phyloP scores from a whole-genome alignment of 2,888 invertebrate species.

The Acronicta leporina region DNA sequence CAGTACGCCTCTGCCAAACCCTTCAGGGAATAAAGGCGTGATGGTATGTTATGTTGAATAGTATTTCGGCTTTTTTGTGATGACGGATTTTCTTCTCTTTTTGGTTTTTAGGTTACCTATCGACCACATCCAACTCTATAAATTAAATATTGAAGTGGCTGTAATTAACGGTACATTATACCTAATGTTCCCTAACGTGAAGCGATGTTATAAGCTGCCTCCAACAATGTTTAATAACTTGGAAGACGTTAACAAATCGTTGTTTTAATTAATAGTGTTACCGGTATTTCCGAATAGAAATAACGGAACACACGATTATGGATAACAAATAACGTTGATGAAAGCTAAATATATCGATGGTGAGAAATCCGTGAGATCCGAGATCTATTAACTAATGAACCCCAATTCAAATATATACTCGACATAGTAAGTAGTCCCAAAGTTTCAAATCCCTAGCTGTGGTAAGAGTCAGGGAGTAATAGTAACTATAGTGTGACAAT shows the following conservation, averaged over 20 bases:
- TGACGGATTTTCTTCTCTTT: too few species aligned
- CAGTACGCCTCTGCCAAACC: too few species aligned
- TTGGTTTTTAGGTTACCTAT: too few species aligned
- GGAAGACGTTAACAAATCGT: conserved; percentile 44
- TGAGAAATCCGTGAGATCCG: conserved; percentile 8
- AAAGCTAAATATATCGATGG: conserved; percentile 15
- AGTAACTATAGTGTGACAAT: too few species aligned
- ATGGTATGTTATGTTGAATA: too few species aligned
- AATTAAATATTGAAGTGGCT: neutral
- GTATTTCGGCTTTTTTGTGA: too few species aligned
- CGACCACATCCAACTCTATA: neutral
- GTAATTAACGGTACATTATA: neutral
- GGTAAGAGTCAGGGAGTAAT: too few species aligned
- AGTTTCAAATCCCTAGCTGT: too few species aligned
- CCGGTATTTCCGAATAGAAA: conserved; percentile 27
- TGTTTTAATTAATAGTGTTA: conserved; percentile 38
- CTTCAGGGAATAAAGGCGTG: too few species aligned
- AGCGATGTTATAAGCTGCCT: conserved; percentile 1
- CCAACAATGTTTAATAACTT: conserved; percentile 29
- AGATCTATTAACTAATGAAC: neutral
- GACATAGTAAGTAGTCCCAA: too few species aligned
- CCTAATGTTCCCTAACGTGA: neutral
- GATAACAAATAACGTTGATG: conserved; percentile 30
- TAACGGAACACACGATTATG: conserved; percentile 33
- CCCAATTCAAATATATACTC: neutral